These are phyloP conservation scores for Callaeas wilsoni DNA, from an alignment of 2,113 vertebrate genomes.

Conservation along the genomic window DNA sequence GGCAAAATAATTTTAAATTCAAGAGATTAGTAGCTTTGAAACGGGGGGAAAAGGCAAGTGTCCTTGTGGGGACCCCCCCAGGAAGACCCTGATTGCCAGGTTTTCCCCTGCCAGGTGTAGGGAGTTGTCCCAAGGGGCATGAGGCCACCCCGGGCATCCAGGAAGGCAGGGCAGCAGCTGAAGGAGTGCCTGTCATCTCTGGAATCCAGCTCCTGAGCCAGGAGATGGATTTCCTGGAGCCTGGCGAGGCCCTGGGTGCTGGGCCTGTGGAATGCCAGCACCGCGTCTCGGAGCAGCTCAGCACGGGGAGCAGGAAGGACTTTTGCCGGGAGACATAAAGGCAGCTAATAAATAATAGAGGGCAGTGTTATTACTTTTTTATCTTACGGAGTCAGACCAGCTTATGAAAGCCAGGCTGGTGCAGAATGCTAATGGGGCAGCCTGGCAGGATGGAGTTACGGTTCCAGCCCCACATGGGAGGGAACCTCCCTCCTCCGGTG, in stretches of 20 bases:
- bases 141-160: background rate
- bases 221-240: background rate
- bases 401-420: constrained; percentile 54
- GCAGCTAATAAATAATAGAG: constrained; percentile 60
- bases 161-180: background rate
- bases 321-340: constrained; percentile 29
- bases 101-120: accelerated
- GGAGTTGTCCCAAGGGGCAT: background rate
- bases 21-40: background rate
- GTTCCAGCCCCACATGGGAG: constrained; percentile 4
- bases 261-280: background rate
- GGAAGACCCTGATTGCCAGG: accelerated
- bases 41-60: background rate
- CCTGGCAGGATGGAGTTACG: constrained; percentile 19
- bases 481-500: background rate
- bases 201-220: background rate
- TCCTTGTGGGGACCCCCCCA: accelerated
- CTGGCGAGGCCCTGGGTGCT: background rate
- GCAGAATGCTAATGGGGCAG: constrained; percentile 54
- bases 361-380: constrained; percentile 67
- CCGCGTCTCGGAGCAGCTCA: background rate
- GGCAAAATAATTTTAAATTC: background rate
- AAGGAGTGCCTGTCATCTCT: accelerated
- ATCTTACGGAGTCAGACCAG: constrained; percentile 63
- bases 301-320: background rate